A percentile compares a stretch with the other conserved stretches of the same genome.
Evolutionary conservation across 2,797 vertebrate genomes (phyloP).

Genomic region (Cynopterus sphinx): DNA sequence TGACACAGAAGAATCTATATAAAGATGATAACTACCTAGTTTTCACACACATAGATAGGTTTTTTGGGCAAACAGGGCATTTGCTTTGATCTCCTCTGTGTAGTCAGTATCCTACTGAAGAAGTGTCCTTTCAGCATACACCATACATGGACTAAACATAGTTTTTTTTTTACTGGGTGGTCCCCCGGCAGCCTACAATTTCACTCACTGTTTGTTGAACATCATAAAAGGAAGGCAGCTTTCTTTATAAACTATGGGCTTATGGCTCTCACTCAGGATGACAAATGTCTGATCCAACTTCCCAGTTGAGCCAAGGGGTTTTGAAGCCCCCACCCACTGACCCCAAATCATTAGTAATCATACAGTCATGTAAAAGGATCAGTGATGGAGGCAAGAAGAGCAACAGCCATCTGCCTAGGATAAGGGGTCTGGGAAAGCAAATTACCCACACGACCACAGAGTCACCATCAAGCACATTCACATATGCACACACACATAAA

Average conservation of each 20-base stretch:
- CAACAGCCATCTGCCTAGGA: neutral
- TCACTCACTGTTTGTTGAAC: neutral
- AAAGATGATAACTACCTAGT: neutral
- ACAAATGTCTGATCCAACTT: neutral
- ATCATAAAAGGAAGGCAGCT: neutral
- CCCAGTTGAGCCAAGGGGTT: neutral
- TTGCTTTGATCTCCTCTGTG: neutral
- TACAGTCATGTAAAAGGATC: neutral
- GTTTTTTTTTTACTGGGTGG: neutral
- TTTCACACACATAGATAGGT: neutral
- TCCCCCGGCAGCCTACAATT: neutral
- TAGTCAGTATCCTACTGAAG: neutral
- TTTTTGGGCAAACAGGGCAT: neutral
- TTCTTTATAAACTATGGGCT: neutral
- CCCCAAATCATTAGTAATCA: neutral
- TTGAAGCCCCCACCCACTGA: neutral
- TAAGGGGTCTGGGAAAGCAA: neutral
- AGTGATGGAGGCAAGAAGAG: accelerated
- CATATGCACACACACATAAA: neutral
- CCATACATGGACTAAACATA: neutral
- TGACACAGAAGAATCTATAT: neutral
- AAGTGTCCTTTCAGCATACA: neutral
- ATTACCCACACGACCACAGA: neutral
- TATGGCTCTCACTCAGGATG: neutral
- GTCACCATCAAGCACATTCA: neutral